phyloP scores from a whole-genome alignment of 2,888 invertebrate genomes.

The Brachycybe producta region DNA sequence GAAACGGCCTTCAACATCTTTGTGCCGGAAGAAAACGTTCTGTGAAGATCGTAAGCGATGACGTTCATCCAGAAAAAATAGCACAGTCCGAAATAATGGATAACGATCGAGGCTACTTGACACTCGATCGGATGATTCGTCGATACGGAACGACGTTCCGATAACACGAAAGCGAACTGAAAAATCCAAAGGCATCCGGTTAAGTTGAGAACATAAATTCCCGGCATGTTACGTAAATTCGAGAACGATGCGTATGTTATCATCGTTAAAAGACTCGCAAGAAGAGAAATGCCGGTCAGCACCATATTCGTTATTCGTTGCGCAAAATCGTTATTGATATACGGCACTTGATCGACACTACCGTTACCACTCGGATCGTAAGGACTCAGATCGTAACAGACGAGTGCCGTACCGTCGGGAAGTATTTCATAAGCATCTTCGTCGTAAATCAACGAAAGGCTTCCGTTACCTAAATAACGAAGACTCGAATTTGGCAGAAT shows the following conservation, averaged over 20 bases:
- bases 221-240: slow-evolving; percentile 32
- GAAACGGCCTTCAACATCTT: slow-evolving; percentile 20
- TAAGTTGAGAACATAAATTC: slow-evolving; percentile 33
- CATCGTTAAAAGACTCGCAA: slow-evolving; percentile 29
- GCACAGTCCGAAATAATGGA: slow-evolving; percentile 33
- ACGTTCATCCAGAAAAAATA: slow-evolving; percentile 37
- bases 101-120: slow-evolving; percentile 27
- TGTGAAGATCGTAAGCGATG: slow-evolving; percentile 34
- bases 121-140: slow-evolving; percentile 23
- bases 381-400: slow-evolving; percentile 8
- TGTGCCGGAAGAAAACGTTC: slow-evolving; percentile 32
- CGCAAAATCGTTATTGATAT: slow-evolving; percentile 1
- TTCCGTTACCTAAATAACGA: slow-evolving; percentile 12
- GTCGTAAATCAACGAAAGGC: slow-evolving; percentile 4
- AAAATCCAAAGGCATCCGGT: slow-evolving; percentile 30
- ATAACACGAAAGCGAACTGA: slow-evolving; percentile 29
- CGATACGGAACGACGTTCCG: slow-evolving; percentile 21
- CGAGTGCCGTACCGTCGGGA: slow-evolving; percentile 9
- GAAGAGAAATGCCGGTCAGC: slow-evolving; percentile 27
- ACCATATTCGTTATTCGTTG: slow-evolving; percentile 22
- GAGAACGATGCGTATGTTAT: slow-evolving; percentile 31
- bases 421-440: slow-evolving; percentile 18
- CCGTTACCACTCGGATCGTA: neutral
- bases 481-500: slow-evolving; percentile 16
- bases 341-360: neutral